Conservation (phyloP, 2,888 invertebrate genomes). For the Phortica magna region DNA sequence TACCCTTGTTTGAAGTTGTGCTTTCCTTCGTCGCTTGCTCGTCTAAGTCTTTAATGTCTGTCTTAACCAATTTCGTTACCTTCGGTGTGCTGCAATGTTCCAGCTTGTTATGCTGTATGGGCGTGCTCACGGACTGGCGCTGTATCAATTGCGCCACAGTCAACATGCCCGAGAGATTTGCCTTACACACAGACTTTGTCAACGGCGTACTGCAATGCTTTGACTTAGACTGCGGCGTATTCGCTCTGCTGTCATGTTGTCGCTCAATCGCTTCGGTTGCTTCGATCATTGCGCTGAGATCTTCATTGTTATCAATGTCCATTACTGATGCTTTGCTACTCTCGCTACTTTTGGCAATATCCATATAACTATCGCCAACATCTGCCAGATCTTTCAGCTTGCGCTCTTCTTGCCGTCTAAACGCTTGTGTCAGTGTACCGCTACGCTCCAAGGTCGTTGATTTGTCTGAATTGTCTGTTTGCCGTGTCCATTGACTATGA, state of each 20-base stretch:
- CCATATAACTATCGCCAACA: no score
- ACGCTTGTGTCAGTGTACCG: neutral
- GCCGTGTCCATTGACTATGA: conserved; percentile 57
- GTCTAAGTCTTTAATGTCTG: neutral
- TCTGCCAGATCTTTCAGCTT: no score
- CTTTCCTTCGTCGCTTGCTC: neutral
- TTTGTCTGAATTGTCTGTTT: neutral
- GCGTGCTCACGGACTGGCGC: neutral
- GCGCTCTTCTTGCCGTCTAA: neutral
- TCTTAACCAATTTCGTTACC: neutral
- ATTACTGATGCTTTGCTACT: neutral
- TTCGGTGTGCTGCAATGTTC: neutral
- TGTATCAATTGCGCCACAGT: neutral
- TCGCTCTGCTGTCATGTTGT: neutral
- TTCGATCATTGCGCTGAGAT: neutral
- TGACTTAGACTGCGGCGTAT: neutral
- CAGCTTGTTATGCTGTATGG: neutral
- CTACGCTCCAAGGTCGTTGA: neutral
- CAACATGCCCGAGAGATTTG: neutral
- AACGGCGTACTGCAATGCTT: conserved; percentile 7
- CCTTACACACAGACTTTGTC: neutral
- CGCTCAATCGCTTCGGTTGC: neutral
- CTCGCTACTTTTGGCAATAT: no score
- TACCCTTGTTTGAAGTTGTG: neutral
- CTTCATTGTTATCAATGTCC: neutral